A percentile compares a stretch with the other conserved stretches of the same genome.
These are phyloP conservation scores for Sphenodon punctatus DNA, from an alignment of 2,797 vertebrate genomes.

Conservation along the genomic window DNA sequence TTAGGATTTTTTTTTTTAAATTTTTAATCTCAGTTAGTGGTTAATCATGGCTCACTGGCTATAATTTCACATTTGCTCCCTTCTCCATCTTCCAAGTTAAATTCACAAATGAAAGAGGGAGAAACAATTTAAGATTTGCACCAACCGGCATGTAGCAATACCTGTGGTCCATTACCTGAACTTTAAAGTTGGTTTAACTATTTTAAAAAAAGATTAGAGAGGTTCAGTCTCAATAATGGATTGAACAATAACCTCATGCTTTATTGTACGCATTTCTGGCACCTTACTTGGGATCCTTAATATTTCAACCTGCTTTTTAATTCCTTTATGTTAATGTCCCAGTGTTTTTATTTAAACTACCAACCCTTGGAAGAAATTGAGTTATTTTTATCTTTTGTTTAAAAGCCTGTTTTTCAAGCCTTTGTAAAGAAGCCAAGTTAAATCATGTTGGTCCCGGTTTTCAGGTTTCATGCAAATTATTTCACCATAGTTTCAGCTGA, in stretches of 20 bases:
- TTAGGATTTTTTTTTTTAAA: too few relatives aligned
- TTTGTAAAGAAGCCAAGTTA: neutral
- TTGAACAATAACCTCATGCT: too few relatives aligned
- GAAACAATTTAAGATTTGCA: too few relatives aligned
- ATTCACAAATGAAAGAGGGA: neutral
- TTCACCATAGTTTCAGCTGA: neutral
- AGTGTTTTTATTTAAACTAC: neutral
- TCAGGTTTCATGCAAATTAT: neutral
- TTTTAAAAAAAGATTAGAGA: neutral
- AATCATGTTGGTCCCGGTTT: neutral
- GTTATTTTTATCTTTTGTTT: neutral
- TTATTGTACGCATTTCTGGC: neutral
- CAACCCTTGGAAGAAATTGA: neutral
- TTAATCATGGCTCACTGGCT: neutral
- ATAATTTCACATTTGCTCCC: neutral
- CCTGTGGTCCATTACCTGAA: neutral
- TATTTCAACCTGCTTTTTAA: neutral
- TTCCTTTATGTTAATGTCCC: neutral
- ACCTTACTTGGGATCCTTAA: neutral
- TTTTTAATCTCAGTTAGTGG: neutral
- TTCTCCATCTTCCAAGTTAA: neutral
- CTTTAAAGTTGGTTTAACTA: neutral
- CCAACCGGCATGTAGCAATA: too few relatives aligned
- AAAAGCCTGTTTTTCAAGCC: neutral
- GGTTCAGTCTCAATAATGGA: neutral